Evolutionary conservation across 2,888 invertebrate genomes (phyloP), one percentile per base, ranked within the genome.

Genomic region (Epirrhoe tristata): DNA sequence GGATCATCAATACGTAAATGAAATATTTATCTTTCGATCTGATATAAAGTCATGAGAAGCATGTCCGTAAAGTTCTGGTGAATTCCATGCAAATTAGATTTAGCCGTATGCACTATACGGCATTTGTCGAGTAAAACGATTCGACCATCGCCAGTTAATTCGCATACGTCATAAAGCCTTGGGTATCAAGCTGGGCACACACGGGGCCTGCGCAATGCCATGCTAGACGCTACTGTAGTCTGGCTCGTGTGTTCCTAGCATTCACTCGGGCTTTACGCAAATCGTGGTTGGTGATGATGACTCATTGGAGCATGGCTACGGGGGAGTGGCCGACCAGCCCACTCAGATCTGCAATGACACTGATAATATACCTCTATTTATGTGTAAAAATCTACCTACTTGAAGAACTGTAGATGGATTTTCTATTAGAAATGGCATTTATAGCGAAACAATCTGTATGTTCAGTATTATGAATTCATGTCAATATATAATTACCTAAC

Each of bases 311-410:
- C 16, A 43, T 34, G 24, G 60, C 16, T 54, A 16, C 16, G 54
- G 60, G 54, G 60, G 60, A 54, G 60, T 61, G 60, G 60, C 54
- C 34, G n/a, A 16, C 51, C 46, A 34, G 60, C 54, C 60, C 54
- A 54, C 60, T 61, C 14, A 16, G 16, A 48, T 46, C 39, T 31
- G 5, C 31, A 50, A 50, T 50, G 14, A 46, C n/a, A 46, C 24
- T 24, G 24, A 24, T n/a, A n/a, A n/a, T n/a, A n/a, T n/a, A n/a
- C n/a, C n/a, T n/a, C n/a, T n/a, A 24, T 24, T 24, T 6, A 36
- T 36, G n/a, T 12, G 50, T 50, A 34, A 58, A 51, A 34, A 58
- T 51, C 12, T 7, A 34, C 16, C 24, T 16, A 34, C 34, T 34
- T 32, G n/a, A 58, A 32, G 16, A 39, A 32, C 31, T 32, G 57